Percentiles rank a stretch among this genome's conserved stretches.
phyloP scores from a whole-genome alignment of 2,113 vertebrate species.

The Lota lota region DNA sequence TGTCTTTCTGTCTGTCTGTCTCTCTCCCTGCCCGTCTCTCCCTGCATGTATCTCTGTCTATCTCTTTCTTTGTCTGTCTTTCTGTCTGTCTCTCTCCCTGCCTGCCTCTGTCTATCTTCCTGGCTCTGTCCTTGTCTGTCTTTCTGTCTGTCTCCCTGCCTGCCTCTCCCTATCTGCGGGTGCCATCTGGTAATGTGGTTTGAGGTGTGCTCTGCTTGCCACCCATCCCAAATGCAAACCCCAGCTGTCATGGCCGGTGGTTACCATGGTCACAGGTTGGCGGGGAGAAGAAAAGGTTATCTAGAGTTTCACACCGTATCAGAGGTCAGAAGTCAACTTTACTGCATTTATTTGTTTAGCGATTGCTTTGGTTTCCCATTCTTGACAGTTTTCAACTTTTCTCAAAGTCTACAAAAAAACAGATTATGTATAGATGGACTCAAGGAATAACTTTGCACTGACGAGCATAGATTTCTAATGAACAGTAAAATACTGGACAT shows the following conservation, averaged over 20 bases:
- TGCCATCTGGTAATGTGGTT: conserved; percentile 60
- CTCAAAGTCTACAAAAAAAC: too few species aligned
- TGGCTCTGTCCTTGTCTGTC: conserved; percentile 22
- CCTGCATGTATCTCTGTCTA: background rate
- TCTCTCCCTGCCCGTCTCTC: conserved; percentile 6
- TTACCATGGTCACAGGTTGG: conserved; percentile 29
- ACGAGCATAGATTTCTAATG: too few species aligned
- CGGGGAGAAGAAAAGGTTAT: conserved; percentile 40
- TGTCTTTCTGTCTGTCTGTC: background rate
- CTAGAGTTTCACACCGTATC: conserved; percentile 13
- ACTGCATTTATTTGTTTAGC: too few species aligned
- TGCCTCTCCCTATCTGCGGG: background rate
- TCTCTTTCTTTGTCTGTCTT: background rate
- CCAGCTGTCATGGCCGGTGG: conserved; percentile 41
- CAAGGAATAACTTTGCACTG: too few species aligned
- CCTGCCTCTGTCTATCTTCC: background rate
- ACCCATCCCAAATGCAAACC: conserved; percentile 51
- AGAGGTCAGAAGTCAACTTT: background rate
- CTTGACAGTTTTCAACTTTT: too few species aligned
- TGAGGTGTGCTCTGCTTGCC: conserved; percentile 39
- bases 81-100: conserved; percentile 28
- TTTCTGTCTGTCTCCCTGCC: conserved; percentile 14
- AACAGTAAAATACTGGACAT: too few species aligned
- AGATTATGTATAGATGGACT: too few species aligned
- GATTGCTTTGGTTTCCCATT: too few species aligned